Conservation (phyloP, 1,140 invertebrate genomes). For the Solenopsis fugax region DNA sequence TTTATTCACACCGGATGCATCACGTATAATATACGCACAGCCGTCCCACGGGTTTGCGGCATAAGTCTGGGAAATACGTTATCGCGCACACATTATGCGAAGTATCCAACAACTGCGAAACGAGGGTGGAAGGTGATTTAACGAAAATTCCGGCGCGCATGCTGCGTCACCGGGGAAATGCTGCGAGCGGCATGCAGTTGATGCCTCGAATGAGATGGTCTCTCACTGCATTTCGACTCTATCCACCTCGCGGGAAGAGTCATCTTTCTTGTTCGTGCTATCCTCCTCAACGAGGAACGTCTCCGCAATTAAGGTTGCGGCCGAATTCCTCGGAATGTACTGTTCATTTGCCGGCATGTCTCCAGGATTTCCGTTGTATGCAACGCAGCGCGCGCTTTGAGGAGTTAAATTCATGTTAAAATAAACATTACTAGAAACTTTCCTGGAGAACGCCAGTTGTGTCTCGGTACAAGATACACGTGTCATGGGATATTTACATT, state of each 20-base stretch:
- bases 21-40: slow-evolving; percentile 43
- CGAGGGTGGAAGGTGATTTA: slow-evolving; percentile 36
- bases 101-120: slow-evolving; percentile 43
- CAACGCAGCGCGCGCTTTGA: slow-evolving; percentile 18
- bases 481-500: background rate
- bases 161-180: slow-evolving; percentile 21
- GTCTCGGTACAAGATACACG: background rate
- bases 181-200: slow-evolving; percentile 1
- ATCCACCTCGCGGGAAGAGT: slow-evolving; percentile 7
- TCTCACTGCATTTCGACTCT: slow-evolving; percentile 27
- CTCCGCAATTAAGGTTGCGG: slow-evolving; percentile 68
- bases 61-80: slow-evolving; percentile 21
- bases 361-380: slow-evolving; percentile 24
- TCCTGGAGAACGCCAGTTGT: background rate
- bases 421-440: slow-evolving; percentile 35
- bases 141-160: slow-evolving; percentile 4
- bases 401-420: slow-evolving; percentile 23
- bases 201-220: slow-evolving; percentile 51
- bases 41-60: background rate
- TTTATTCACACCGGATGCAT: slow-evolving; percentile 52
- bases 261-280: slow-evolving; percentile 41
- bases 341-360: slow-evolving; percentile 42
- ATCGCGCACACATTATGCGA: background rate
- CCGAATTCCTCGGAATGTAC: slow-evolving; percentile 36
- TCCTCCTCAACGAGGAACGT: slow-evolving; percentile 45